Percentiles rank a stretch among this genome's conserved stretches.
phyloP scores from a whole-genome alignment of 1,140 invertebrate genomes.

The Scaptomyza graminum region DNA sequence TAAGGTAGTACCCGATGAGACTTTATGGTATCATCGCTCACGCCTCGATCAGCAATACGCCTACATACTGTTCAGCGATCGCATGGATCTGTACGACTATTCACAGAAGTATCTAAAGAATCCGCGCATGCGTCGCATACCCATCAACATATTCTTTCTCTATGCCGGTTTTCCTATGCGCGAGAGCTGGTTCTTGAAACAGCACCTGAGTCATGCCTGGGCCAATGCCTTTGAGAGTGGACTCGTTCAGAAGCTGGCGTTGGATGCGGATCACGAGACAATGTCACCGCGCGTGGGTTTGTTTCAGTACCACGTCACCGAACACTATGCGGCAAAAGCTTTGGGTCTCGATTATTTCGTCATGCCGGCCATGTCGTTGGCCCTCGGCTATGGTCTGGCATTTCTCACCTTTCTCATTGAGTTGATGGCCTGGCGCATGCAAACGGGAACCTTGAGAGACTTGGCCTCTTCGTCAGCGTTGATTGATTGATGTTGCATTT shows the following conservation, averaged over 20 bases:
- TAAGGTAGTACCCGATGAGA: slow-evolving; percentile 37
- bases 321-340: slow-evolving; percentile 50
- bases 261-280: slow-evolving; percentile 61
- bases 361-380: slow-evolving; percentile 66
- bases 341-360: slow-evolving; percentile 72
- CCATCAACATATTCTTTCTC: slow-evolving; percentile 63
- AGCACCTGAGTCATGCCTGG: slow-evolving; percentile 52
- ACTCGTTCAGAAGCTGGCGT: slow-evolving; percentile 50
- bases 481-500: slow-evolving; percentile 57
- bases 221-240: slow-evolving; percentile 60
- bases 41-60: slow-evolving; percentile 54
- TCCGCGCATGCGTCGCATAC: slow-evolving; percentile 54
- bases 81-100: slow-evolving; percentile 55
- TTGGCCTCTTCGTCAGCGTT: slow-evolving; percentile 8
- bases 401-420: slow-evolving; percentile 62
- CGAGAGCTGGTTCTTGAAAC: slow-evolving; percentile 61
- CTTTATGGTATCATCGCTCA: slow-evolving; percentile 40
- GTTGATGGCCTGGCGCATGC: slow-evolving; percentile 56
- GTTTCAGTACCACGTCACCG: slow-evolving; percentile 54
- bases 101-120: slow-evolving; percentile 60
- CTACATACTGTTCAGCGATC: slow-evolving; percentile 65
- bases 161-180: slow-evolving; percentile 62
- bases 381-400: slow-evolving; percentile 53
- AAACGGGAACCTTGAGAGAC: neutral
- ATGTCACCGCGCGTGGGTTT: slow-evolving; percentile 54